These are phyloP conservation scores for Solenopsis invicta DNA, from an alignment of 1,140 invertebrate species.

Conservation along the genomic window DNA sequence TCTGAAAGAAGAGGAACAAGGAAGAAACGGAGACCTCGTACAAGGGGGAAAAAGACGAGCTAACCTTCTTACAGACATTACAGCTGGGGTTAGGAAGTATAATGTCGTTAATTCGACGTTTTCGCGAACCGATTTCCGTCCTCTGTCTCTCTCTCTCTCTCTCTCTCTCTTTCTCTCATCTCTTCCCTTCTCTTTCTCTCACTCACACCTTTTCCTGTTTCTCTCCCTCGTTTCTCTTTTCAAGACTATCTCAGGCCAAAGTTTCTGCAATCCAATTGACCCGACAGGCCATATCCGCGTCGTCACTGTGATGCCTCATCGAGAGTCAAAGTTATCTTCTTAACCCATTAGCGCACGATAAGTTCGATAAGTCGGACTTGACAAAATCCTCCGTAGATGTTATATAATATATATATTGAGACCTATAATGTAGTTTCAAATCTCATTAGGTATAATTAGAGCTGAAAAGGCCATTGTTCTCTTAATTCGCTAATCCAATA, in stretches of 20 bases:
- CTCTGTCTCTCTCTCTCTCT: background rate
- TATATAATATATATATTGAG: constrained; percentile 1
- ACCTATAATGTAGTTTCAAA: constrained; percentile 28
- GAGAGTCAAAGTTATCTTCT: constrained; percentile 51
- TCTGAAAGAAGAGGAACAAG: constrained; percentile 28
- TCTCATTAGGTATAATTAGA: constrained; percentile 31
- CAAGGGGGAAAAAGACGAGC: constrained; percentile 61
- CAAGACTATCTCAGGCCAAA: constrained; percentile 60
- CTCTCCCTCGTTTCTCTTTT: background rate
- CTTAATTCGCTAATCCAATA: background rate
- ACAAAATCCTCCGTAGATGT: constrained; percentile 30
- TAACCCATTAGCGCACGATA: constrained; percentile 54
- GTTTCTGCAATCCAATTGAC: constrained; percentile 81
- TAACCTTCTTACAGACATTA: constrained; percentile 78
- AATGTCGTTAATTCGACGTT: constrained; percentile 79
- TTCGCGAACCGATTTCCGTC: constrained; percentile 68
- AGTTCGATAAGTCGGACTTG: constrained; percentile 49
- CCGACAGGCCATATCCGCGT: constrained; percentile 70
- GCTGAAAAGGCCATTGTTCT: background rate
- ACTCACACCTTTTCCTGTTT: background rate
- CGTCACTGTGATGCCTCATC: constrained; percentile 56
- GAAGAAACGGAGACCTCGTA: constrained; percentile 44
- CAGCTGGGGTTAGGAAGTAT: constrained; percentile 68
- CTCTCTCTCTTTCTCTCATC: background rate
- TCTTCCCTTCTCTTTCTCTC: background rate